A percentile compares a stretch with the other conserved stretches of the same genome.
Evolutionary conservation across 2,113 vertebrate genomes (phyloP).

Genomic region (Geococcyx californianus): DNA sequence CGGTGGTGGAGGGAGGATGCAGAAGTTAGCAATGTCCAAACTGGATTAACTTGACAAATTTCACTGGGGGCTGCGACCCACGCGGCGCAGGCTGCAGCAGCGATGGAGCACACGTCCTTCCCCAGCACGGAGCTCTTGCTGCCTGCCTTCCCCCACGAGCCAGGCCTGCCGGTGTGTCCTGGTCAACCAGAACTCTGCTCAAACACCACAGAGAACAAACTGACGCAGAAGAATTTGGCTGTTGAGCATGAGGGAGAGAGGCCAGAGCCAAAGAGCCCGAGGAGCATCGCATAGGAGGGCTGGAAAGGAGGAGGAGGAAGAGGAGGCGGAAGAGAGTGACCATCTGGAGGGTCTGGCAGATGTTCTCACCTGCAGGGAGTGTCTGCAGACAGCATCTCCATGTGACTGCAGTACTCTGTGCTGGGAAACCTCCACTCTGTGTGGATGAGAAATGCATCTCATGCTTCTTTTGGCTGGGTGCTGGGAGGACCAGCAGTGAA

Average conservation of each 20-base stretch:
- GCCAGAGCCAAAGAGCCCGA: not conserved
- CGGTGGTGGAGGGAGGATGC: not conserved
- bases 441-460: not conserved
- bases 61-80: not conserved
- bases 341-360: not conserved
- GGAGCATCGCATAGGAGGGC: not conserved
- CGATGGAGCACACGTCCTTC: not conserved
- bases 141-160: not conserved
- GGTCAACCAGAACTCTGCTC: not conserved
- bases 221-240: not conserved
- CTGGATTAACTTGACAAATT: slow-evolving; percentile 30
- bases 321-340: not conserved
- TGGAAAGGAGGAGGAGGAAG: not conserved
- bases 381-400: not conserved
- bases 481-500: not conserved
- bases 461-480: not conserved
- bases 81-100: not conserved
- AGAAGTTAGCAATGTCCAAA: not conserved
- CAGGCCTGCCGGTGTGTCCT: not conserved
- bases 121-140: not conserved
- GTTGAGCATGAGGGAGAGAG: not conserved
- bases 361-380: not conserved
- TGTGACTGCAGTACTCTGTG: not conserved
- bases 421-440: not conserved
- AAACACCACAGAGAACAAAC: not conserved